Percentiles rank a stretch among this genome's conserved stretches.
Conservation (phyloP, 1,140 invertebrate genomes). For the Drosophila santomea region DNA sequence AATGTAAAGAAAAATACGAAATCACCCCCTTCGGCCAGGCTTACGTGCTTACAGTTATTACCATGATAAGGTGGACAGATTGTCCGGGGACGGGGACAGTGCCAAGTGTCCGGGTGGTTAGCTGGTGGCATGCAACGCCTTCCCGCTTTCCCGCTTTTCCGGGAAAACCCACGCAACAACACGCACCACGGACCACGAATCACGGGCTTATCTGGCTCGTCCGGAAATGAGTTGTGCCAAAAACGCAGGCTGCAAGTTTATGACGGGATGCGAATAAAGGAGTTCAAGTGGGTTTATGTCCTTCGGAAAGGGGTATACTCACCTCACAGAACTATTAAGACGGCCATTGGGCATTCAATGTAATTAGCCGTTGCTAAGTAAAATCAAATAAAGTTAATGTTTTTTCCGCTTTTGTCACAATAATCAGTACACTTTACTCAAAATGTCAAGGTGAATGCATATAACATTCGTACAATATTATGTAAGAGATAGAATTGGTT, state of each 20-base stretch:
- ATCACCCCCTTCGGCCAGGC: constrained; percentile 80
- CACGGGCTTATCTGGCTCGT: constrained; percentile 54
- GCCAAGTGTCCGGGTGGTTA: constrained; percentile 27
- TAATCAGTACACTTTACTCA: too few relatives aligned
- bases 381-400: too few relatives aligned
- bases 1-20: constrained; percentile 83
- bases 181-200: constrained; percentile 5
- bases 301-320: not conserved
- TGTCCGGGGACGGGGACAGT: constrained; percentile 22
- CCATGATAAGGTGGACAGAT: constrained; percentile 75
- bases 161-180: constrained; percentile 1
- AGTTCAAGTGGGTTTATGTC: not conserved
- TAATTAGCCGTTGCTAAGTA: too few relatives aligned
- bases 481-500: too few relatives aligned
- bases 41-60: constrained; percentile 83
- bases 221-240: constrained; percentile 76
- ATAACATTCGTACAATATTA: too few relatives aligned
- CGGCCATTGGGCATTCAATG: too few relatives aligned
- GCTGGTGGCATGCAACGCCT: constrained; percentile 2
- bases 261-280: constrained; percentile 5
- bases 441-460: too few relatives aligned
- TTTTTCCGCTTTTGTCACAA: too few relatives aligned
- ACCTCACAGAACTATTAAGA: too few relatives aligned
- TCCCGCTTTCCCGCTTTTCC: not conserved
- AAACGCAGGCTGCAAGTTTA: constrained; percentile 65